Conservation (phyloP, 2,113 vertebrate species). For the Thalassarche chlororhynchos region DNA sequence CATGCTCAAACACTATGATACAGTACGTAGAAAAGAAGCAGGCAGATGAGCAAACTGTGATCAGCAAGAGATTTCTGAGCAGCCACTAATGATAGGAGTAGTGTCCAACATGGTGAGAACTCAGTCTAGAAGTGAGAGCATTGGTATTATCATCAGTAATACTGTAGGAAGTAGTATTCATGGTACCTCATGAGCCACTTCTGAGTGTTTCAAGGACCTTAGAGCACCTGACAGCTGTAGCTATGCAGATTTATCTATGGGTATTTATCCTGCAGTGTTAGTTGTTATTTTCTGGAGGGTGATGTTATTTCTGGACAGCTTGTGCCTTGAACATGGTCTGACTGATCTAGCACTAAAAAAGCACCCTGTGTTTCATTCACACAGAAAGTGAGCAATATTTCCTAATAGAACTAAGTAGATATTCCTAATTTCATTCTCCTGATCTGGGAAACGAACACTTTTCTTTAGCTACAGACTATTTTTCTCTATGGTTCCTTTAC, state of each 20-base stretch:
- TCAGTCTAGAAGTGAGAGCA: not conserved
- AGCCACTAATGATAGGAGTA: not conserved
- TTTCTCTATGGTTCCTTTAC: not conserved
- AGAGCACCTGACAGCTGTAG: not conserved
- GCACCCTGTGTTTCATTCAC: not conserved
- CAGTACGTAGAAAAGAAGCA: not conserved
- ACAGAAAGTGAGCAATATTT: not conserved
- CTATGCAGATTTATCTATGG: not conserved
- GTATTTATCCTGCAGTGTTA: not conserved
- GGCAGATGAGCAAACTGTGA: not conserved
- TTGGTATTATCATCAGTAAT: not conserved
- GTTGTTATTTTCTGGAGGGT: not conserved
- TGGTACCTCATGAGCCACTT: not conserved
- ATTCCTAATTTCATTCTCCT: not conserved
- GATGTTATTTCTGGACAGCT: not conserved
- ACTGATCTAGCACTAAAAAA: not conserved
- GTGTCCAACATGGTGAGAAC: not conserved
- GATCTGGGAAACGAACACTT: not conserved
- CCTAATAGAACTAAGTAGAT: not conserved
- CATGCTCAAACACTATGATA: not conserved
- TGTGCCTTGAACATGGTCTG: not conserved
- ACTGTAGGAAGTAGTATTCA: not conserved
- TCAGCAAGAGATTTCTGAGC: not conserved
- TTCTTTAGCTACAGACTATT: not conserved
- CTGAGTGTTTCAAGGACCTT: not conserved